Evolutionary conservation across 1,140 invertebrate genomes (phyloP).

Genomic region (Magallana ariakensis): DNA sequence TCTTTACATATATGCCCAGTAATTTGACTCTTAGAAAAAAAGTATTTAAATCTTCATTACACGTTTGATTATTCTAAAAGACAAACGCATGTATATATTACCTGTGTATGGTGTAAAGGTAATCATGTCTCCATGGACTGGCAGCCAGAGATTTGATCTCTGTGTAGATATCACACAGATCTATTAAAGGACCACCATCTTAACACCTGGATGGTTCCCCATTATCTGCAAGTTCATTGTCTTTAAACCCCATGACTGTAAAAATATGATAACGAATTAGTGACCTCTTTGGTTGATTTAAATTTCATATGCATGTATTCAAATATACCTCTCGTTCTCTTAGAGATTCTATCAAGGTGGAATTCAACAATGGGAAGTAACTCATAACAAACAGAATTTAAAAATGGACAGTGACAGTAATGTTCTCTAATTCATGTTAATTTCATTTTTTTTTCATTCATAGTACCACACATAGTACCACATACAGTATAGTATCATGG

Average conservation of each 20-base stretch:
- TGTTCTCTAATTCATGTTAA: too few relatives aligned
- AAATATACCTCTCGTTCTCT: background rate
- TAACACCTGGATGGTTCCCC: background rate
- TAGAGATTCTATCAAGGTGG: background rate
- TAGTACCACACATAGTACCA: too few relatives aligned
- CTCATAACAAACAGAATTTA: too few relatives aligned
- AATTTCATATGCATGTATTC: background rate
- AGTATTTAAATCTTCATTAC: constrained; percentile 17
- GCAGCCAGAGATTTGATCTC: background rate
- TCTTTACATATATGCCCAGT: background rate
- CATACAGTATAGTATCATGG: too few relatives aligned
- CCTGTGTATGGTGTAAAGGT: background rate
- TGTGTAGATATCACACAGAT: background rate
- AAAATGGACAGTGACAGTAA: too few relatives aligned
- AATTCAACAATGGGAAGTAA: too few relatives aligned
- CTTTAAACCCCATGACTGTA: background rate
- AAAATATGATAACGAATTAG: background rate
- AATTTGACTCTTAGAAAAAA: background rate
- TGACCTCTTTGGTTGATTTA: background rate
- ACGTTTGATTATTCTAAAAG: background rate
- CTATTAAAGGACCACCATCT: constrained; percentile 13
- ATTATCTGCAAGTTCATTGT: background rate
- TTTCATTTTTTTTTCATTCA: too few relatives aligned
- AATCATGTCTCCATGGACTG: background rate
- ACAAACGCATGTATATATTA: background rate